Percentiles rank a stretch among this genome's conserved stretches.
phyloP scores from a whole-genome alignment of 2,113 vertebrate genomes.

The Seriola quinqueradiata region DNA sequence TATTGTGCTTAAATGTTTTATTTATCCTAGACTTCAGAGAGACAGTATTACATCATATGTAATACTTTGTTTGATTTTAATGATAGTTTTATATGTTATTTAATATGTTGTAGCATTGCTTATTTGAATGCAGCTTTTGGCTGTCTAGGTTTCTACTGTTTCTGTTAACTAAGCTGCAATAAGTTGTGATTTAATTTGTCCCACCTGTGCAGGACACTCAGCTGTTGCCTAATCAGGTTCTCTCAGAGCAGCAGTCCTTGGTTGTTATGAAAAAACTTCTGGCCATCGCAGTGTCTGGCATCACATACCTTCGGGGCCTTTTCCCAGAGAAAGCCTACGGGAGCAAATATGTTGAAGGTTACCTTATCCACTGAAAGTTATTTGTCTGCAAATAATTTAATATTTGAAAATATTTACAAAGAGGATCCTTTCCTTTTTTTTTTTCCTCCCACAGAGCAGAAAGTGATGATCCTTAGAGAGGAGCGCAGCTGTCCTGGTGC shows the following conservation, averaged over 20 bases:
- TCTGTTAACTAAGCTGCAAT: neutral
- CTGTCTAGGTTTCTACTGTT: neutral
- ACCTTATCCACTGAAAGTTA: slow-evolving; percentile 34
- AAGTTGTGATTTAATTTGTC: slow-evolving; percentile 3
- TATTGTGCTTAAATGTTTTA: neutral
- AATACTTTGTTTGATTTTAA: neutral
- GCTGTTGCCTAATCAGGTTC: slow-evolving; percentile 87
- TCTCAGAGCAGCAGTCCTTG: slow-evolving; percentile 91
- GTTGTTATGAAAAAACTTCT: slow-evolving; percentile 93
- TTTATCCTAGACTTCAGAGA: neutral
- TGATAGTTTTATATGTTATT: neutral
- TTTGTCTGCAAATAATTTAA: neutral
- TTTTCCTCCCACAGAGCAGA: slow-evolving; percentile 86
- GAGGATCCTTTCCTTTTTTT: fast-evolving
- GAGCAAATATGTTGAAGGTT: slow-evolving; percentile 94
- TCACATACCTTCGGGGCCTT: slow-evolving; percentile 95
- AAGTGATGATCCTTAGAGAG: slow-evolving; percentile 93
- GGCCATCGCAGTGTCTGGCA: slow-evolving; percentile 94
- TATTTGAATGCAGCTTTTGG: neutral
- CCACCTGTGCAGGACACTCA: slow-evolving; percentile 81
- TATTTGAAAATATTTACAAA: neutral
- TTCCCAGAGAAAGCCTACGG: slow-evolving; percentile 95
- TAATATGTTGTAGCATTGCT: neutral
- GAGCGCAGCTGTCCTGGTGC: slow-evolving; percentile 92
- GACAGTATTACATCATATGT: neutral